Percentiles rank a stretch among this genome's conserved stretches.
Evolutionary conservation across 2,888 invertebrate species (phyloP).

Genomic region (Lypha dubia): DNA sequence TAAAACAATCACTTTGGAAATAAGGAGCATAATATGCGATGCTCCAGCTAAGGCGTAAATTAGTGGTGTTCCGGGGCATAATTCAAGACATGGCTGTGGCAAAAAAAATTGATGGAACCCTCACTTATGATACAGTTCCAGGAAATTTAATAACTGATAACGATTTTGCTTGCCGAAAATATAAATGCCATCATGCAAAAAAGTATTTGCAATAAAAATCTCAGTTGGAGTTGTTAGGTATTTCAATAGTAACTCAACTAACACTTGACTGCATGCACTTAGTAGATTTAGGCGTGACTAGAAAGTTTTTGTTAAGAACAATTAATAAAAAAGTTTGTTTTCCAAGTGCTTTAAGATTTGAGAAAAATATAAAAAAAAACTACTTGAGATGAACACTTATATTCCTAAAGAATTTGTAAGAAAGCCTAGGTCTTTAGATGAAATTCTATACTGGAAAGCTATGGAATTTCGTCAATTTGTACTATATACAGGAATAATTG

Average conservation of each 20-base stretch:
- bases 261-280: constrained; percentile 10
- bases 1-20: constrained; percentile 1
- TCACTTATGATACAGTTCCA: constrained; percentile 42
- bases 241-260: too few species aligned
- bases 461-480: background rate
- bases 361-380: background rate
- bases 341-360: too few species aligned
- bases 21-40: constrained; percentile 37
- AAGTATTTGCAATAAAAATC: too few species aligned
- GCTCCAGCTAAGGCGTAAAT: constrained; percentile 44
- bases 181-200: too few species aligned
- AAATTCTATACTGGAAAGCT: constrained; percentile 2
- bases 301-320: background rate
- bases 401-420: background rate
- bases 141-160: constrained; percentile 35
- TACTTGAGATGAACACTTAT: background rate
- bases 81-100: constrained; percentile 45
- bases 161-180: constrained; percentile 13
- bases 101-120: constrained; percentile 33
- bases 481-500: background rate
- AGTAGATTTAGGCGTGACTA: too few species aligned
- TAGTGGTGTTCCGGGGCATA: constrained; percentile 39
- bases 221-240: too few species aligned
- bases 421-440: background rate
- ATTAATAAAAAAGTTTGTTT: background rate